Conservation (phyloP, 2,113 vertebrate genomes). For the Nicator chloris region DNA sequence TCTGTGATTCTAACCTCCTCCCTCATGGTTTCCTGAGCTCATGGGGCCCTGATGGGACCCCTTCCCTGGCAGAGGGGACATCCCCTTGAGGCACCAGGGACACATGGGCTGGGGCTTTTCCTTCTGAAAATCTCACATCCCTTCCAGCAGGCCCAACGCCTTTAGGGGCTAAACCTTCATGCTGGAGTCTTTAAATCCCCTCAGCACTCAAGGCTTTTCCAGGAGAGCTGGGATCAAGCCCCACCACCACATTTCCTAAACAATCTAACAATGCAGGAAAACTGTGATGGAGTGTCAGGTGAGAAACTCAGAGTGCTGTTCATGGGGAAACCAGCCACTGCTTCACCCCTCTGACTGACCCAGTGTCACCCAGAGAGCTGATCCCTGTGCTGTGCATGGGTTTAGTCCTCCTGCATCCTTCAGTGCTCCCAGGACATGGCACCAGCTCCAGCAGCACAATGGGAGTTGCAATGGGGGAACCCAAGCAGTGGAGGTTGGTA, state of each 20-base stretch:
- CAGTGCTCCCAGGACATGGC: neutral
- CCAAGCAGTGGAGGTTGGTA: neutral
- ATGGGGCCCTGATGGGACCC: neutral
- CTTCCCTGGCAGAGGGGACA: neutral
- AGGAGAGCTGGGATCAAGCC: neutral
- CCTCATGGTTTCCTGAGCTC: rapidly evolving
- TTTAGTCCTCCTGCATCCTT: neutral
- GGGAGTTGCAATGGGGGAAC: neutral
- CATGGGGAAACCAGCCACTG: neutral
- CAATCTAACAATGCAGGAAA: neutral
- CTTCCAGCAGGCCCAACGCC: rapidly evolving
- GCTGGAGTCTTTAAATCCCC: neutral
- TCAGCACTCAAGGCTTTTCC: neutral
- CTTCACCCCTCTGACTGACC: neutral
- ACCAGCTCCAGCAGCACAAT: neutral
- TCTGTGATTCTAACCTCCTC: neutral
- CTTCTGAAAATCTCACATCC: neutral
- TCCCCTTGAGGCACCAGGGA: neutral
- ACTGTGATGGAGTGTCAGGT: rapidly evolving
- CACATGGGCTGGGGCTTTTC: rapidly evolving
- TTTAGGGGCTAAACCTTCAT: neutral
- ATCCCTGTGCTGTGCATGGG: neutral
- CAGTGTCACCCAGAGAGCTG: neutral
- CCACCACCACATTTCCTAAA: neutral
- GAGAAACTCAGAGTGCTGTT: neutral